Conservation (phyloP, 2,797 vertebrate species). For the Denticeps clupeoides region DNA sequence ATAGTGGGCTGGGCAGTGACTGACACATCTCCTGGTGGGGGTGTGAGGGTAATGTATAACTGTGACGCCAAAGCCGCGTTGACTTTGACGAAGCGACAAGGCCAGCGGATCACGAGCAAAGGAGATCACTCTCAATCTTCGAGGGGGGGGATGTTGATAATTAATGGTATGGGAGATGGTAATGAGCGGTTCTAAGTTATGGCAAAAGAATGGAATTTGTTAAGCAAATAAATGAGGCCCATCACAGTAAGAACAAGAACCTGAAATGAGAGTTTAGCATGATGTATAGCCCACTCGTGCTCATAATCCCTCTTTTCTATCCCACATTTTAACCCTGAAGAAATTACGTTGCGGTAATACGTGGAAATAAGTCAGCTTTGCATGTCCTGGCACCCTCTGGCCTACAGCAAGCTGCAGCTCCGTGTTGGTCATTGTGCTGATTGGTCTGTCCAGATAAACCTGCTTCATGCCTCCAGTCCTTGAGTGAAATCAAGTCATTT, state of each 20-base stretch:
- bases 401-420: too few relatives aligned
- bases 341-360: too few relatives aligned
- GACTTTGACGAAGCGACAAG: slow-evolving; percentile 18
- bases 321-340: too few relatives aligned
- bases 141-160: neutral
- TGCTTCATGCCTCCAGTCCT: too few relatives aligned
- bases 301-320: slow-evolving; percentile 1
- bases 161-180: neutral
- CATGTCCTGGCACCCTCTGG: too few relatives aligned
- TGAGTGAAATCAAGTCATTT: too few relatives aligned
- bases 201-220: too few relatives aligned
- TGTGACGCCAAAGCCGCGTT: slow-evolving; percentile 16
- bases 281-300: slow-evolving; percentile 2
- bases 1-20: slow-evolving; percentile 40
- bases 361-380: too few relatives aligned
- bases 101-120: slow-evolving; percentile 8
- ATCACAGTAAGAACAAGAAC: neutral
- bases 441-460: too few relatives aligned
- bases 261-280: slow-evolving; percentile 1
- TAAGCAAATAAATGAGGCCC: slow-evolving; percentile 2
- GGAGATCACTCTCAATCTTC: slow-evolving; percentile 12
- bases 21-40: slow-evolving; percentile 41
- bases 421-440: too few relatives aligned
- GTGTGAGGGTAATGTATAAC: slow-evolving; percentile 43
- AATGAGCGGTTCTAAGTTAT: slow-evolving; percentile 4